Conservation (phyloP, 1,140 invertebrate genomes). For the Magallana gigas region DNA sequence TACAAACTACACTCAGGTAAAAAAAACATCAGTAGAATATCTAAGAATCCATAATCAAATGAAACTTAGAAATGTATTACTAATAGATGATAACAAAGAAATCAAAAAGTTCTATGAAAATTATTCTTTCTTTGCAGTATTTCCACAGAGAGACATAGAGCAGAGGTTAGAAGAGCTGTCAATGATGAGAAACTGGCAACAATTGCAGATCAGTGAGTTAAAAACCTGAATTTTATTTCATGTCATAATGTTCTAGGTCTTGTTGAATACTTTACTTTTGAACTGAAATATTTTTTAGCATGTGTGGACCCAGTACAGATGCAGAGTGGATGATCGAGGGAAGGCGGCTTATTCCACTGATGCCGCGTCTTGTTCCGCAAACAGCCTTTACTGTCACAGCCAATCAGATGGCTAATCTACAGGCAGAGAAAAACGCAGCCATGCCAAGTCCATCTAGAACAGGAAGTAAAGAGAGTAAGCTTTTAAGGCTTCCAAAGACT, state of each 20-base stretch:
- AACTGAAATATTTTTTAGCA: conserved; percentile 80
- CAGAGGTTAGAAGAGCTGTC: conserved; percentile 92
- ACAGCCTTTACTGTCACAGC: conserved; percentile 91
- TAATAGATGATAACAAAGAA: neutral
- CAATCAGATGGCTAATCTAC: conserved; percentile 84
- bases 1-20: conserved; percentile 86
- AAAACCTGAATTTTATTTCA: neutral
- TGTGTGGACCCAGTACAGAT: conserved; percentile 88
- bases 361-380: conserved; percentile 89
- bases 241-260: no score
- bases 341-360: conserved; percentile 87
- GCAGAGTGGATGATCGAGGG: conserved; percentile 93
- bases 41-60: no score
- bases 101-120: neutral
- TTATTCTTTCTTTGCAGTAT: conserved; percentile 83
- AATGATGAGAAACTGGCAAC: conserved; percentile 93
- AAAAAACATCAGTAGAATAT: no score
- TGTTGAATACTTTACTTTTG: neutral
- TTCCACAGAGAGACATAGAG: conserved; percentile 91
- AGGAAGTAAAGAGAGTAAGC: conserved; percentile 73
- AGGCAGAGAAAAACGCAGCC: conserved; percentile 74
- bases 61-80: neutral
- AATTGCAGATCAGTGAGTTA: conserved; percentile 90
- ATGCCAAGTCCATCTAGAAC: conserved; percentile 74
- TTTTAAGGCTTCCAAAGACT: neutral